Evolutionary conservation across 2,113 vertebrate genomes (phyloP).

Genomic region (Notothenia rossii): DNA sequence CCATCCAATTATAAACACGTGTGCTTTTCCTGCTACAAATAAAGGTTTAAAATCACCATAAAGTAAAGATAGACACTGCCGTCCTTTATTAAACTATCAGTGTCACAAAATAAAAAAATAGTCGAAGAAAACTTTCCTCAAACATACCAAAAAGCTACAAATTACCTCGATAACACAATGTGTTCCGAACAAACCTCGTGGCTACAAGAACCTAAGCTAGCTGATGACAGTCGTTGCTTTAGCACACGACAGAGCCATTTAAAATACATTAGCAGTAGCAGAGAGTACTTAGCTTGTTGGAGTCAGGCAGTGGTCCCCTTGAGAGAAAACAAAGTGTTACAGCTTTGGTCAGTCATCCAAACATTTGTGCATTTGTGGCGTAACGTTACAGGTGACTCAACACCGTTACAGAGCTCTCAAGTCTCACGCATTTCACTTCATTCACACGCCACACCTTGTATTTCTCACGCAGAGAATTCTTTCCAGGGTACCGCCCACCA

Average conservation of each 20-base stretch:
- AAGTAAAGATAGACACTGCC: neutral
- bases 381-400: neutral
- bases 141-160: neutral
- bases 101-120: neutral
- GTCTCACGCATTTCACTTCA: too few species aligned
- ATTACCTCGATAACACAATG: neutral
- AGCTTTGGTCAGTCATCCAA: conserved; percentile 10
- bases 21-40: neutral
- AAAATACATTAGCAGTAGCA: conserved; percentile 21
- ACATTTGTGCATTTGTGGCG: neutral
- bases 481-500: too few species aligned
- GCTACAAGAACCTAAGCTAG: conserved; percentile 6
- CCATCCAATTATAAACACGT: neutral
- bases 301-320: neutral
- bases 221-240: conserved; percentile 1
- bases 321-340: neutral
- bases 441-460: too few species aligned
- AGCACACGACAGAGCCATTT: conserved; percentile 17
- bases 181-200: neutral
- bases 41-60: neutral
- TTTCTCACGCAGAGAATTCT: too few species aligned
- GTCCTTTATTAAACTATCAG: neutral
- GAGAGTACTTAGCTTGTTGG: neutral
- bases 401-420: too few species aligned
- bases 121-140: conserved; percentile 1